Percentiles rank a stretch among this genome's conserved stretches.
Evolutionary conservation across 2,797 vertebrate species (phyloP).

Genomic region (Poliocrania exsul): DNA sequence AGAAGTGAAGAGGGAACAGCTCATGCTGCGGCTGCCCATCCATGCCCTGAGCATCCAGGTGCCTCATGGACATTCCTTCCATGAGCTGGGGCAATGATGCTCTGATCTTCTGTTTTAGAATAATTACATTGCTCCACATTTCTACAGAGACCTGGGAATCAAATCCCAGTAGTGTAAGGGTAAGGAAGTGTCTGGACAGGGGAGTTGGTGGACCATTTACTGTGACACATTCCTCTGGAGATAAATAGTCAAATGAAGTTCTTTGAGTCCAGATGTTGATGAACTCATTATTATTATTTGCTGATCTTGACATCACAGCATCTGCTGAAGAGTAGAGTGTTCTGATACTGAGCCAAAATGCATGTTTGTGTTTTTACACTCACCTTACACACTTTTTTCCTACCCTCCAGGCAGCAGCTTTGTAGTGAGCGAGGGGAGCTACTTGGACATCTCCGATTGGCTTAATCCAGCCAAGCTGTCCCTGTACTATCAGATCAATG

Average conservation of each 20-base stretch:
- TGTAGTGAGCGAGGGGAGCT: slow-evolving; percentile 95
- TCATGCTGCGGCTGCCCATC: fast-evolving
- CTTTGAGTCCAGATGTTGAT: background rate
- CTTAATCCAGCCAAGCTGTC: slow-evolving; percentile 95
- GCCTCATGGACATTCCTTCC: fast-evolving
- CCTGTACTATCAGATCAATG: slow-evolving; percentile 95
- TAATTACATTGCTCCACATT: background rate
- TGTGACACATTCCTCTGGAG: background rate
- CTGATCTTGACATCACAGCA: background rate
- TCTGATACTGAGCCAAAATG: background rate
- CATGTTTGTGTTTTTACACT: fast-evolving
- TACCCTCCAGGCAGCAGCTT: slow-evolving; percentile 90
- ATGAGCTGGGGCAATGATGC: background rate
- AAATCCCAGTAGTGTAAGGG: background rate
- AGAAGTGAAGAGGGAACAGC: background rate
- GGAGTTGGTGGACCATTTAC: background rate
- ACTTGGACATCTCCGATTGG: slow-evolving; percentile 96
- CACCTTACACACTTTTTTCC: background rate
- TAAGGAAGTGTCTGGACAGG: background rate
- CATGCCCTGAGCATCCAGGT: background rate
- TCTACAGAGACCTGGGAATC: background rate
- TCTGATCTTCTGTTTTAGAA: fast-evolving
- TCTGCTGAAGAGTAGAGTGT: background rate
- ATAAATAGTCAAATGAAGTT: background rate
- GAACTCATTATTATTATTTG: background rate